Evolutionary conservation across 1,140 invertebrate species (phyloP), one percentile per base, ranked within the genome.

Genomic region (Meloidogyne floridensis): DNA sequence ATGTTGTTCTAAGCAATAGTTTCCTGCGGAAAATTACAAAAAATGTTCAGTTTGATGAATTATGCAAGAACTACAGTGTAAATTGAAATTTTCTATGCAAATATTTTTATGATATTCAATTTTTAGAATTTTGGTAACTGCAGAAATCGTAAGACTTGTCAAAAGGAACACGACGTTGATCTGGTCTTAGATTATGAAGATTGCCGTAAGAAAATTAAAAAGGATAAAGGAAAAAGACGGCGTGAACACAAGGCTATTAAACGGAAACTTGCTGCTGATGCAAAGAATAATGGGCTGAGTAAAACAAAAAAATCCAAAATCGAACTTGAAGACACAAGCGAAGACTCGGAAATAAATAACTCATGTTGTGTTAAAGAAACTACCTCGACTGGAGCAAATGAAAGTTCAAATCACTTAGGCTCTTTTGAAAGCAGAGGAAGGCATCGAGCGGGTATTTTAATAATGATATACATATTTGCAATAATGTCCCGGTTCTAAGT

Each of bases 121-220:
- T 8, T 54, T 77, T 80, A 80, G 80, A 47, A 54, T 43, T 80
- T 80, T 80, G 80, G 80, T 69, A 51, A 43, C 43, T 80, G 80
- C 42, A 70, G 47, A 65, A 53, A 65, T 32, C 72, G 76, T 9
- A 80, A 47, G 20, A 15, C 43, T 47, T 80, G 80, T 56, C 56
- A 42, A n/a, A 80, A 80, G 10, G 72, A 74, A 65, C 80, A 80
- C 20, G 80, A 80, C 15, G 77, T 80, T 20, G 80, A 80, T 71
- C 18, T 76, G 18, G 13, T 80, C 11, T 47, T 80, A 20, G 80
- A 80, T 69, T 59, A 70, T 32, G 80, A 80, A 11, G 80, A 80
- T 18, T 42, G 56, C 42, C 10, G 72, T 70, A 6, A 59, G 20
- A 15, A 11, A 20, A 15, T 75, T 5, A 80, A 18, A 80, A 80